Percentiles rank a stretch among this genome's conserved stretches.
phyloP scores from a whole-genome alignment of 2,113 vertebrate species.

The Lagopus leucura region DNA sequence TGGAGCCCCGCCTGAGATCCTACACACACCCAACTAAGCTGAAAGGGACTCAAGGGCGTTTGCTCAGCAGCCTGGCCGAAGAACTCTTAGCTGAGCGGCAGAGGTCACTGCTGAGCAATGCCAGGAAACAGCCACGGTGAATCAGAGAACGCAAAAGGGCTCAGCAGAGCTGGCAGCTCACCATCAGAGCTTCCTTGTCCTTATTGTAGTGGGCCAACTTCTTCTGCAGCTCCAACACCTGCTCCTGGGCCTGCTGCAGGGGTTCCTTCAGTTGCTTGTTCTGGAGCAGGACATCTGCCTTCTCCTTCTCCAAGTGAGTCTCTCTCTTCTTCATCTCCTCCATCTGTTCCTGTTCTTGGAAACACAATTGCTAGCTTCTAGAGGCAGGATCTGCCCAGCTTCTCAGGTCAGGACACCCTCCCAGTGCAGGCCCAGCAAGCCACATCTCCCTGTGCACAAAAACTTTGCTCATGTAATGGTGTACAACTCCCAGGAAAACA shows the following conservation, averaged over 20 bases:
- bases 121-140: accelerated
- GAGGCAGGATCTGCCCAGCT: neutral
- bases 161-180: constrained; percentile 43
- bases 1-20: neutral
- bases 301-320: constrained; percentile 77
- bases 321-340: constrained; percentile 80
- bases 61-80: neutral
- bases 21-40: neutral
- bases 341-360: constrained; percentile 79
- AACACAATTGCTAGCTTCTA: neutral
- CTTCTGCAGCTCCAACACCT: constrained; percentile 76
- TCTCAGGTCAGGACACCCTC: neutral
- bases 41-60: neutral
- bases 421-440: neutral
- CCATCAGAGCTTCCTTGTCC: constrained; percentile 81
- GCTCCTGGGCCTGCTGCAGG: constrained; percentile 77
- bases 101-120: neutral
- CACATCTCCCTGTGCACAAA: neutral
- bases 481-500: neutral
- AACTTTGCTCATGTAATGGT: accelerated
- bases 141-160: neutral
- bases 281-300: constrained; percentile 74
- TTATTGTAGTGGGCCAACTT: constrained; percentile 69
- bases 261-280: constrained; percentile 80
- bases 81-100: neutral